phyloP scores from a whole-genome alignment of 2,888 invertebrate genomes.

The Bombylius major region DNA sequence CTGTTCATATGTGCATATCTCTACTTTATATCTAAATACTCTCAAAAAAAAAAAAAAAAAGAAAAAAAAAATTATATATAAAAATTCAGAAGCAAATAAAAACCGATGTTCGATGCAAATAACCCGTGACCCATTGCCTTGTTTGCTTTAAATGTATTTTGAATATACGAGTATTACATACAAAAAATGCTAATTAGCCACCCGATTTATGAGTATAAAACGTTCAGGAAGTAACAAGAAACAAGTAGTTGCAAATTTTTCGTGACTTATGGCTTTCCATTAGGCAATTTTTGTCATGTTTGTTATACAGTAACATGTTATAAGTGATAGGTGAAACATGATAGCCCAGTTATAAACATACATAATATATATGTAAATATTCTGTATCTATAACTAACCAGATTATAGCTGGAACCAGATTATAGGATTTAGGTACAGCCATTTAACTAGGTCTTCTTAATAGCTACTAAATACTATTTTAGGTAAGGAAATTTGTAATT shows the following conservation, averaged over 20 bases:
- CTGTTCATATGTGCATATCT: no score
- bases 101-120: conserved; percentile 7
- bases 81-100: no score
- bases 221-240: no score
- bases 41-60: no score
- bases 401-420: no score
- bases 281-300: conserved; percentile 4
- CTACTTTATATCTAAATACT: no score
- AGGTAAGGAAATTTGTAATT: no score
- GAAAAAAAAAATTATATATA: no score
- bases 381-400: no score
- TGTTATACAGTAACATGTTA: background rate
- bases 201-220: background rate
- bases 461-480: no score
- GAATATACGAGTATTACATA: background rate
- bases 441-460: no score
- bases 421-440: no score
- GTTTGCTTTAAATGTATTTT: conserved; percentile 3
- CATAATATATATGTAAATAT: background rate
- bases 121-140: conserved; percentile 4
- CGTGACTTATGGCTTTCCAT: conserved; percentile 9
- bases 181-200: conserved; percentile 5
- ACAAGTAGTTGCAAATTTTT: background rate
- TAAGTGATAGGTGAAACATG: conserved; percentile 4
- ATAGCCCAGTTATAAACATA: background rate